Conservation (phyloP, 2,797 vertebrate genomes). For the Neoniphon sammara region DNA sequence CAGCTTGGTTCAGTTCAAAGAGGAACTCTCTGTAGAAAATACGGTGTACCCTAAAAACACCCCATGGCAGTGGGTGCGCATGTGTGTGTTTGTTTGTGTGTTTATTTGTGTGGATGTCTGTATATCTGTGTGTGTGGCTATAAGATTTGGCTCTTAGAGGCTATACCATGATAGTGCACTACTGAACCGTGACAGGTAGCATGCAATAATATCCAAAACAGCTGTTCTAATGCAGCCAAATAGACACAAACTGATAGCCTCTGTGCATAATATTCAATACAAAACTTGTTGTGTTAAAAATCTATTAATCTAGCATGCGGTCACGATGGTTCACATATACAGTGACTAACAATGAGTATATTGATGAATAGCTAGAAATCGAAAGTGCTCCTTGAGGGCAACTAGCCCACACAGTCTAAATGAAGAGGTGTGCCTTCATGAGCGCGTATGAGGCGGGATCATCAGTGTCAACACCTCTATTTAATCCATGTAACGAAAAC, state of each 20-base stretch:
- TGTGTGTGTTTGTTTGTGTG: constrained; percentile 1
- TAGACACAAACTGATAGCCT: constrained; percentile 9
- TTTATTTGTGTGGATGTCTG: neutral
- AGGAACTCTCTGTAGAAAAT: constrained; percentile 27
- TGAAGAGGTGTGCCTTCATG: constrained; percentile 35
- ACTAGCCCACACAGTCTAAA: constrained; percentile 40
- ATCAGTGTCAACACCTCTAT: constrained; percentile 52
- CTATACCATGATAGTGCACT: constrained; percentile 8
- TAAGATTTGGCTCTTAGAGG: constrained; percentile 24
- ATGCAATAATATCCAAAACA: constrained; percentile 23
- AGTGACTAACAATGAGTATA: constrained; percentile 26
- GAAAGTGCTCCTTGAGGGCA: neutral
- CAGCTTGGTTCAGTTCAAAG: constrained; percentile 31
- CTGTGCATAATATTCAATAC: constrained; percentile 17
- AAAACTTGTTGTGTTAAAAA: constrained; percentile 1
- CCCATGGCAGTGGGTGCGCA: constrained; percentile 18
- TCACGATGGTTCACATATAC: constrained; percentile 44
- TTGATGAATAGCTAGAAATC: constrained; percentile 39
- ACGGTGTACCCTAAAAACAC: constrained; percentile 28
- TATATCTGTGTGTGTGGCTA: neutral
- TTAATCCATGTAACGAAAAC: constrained; percentile 65
- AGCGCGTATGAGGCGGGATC: constrained; percentile 14
- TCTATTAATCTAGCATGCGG: constrained; percentile 22
- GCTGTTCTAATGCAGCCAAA: neutral
- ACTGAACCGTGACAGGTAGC: constrained; percentile 28